Evolutionary conservation across 1,140 invertebrate genomes (phyloP).

Genomic region (Nephila pilipes): DNA sequence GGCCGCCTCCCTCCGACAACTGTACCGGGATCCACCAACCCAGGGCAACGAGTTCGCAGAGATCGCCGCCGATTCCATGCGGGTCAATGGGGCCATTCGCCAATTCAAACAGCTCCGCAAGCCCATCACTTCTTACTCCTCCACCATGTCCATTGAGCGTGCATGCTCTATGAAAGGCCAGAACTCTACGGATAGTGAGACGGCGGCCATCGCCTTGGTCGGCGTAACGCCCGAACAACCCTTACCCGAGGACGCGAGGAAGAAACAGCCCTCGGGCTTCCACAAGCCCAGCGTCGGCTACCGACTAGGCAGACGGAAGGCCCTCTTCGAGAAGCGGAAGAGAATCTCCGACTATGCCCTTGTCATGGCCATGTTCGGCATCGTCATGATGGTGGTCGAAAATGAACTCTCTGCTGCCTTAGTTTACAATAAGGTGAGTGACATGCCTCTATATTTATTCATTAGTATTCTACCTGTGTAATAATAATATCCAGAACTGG

Average conservation of each 20-base stretch:
- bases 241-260: conserved; percentile 89
- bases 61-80: conserved; percentile 97
- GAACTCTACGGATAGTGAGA: conserved; percentile 83
- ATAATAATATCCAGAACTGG: too few relatives aligned
- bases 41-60: conserved; percentile 87
- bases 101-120: conserved; percentile 84
- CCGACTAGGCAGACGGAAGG: conserved; percentile 96
- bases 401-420: conserved; percentile 98
- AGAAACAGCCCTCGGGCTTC: conserved; percentile 84
- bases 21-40: conserved; percentile 74
- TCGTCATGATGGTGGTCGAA: conserved; percentile 99
- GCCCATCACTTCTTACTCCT: conserved; percentile 57
- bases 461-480: too few relatives aligned
- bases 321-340: conserved; percentile 98
- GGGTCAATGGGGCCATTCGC: conserved; percentile 97
- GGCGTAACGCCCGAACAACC: conserved; percentile 93
- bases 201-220: conserved; percentile 89
- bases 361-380: conserved; percentile 99
- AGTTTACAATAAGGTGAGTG: conserved; percentile 94
- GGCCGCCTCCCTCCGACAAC: conserved; percentile 77
- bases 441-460: neutral
- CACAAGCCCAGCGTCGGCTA: conserved; percentile 99
- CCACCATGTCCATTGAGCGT: conserved; percentile 58
- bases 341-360: conserved; percentile 98
- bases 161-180: conserved; percentile 74